Evolutionary conservation across 2,113 vertebrate genomes (phyloP).

Genomic region (Labeo catla): DNA sequence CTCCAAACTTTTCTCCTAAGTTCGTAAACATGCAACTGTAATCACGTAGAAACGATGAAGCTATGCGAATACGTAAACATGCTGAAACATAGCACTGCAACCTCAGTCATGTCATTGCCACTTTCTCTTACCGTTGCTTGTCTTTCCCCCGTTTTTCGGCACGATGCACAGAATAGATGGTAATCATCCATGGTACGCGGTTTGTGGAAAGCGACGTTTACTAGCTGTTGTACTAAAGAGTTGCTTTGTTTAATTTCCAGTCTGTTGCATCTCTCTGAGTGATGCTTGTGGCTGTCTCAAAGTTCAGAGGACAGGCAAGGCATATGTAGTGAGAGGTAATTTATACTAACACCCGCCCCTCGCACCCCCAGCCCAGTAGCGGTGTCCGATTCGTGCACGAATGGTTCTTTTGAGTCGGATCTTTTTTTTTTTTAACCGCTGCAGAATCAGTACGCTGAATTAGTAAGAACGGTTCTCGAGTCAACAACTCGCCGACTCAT

Average conservation of each 20-base stretch:
- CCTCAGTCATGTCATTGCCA: background rate
- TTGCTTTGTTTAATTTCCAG: slow-evolving; percentile 56
- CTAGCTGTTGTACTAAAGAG: background rate
- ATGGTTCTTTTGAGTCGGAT: background rate
- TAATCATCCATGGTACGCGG: slow-evolving; percentile 23
- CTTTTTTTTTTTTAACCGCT: slow-evolving; percentile 1
- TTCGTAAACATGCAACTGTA: background rate
- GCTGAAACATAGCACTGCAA: background rate
- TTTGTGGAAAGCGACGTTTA: slow-evolving; percentile 36
- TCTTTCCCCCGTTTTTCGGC: slow-evolving; percentile 54
- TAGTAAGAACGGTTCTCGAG: background rate
- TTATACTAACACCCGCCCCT: slow-evolving; percentile 64
- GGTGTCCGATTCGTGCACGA: background rate
- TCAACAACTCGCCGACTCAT: background rate
- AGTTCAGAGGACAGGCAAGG: slow-evolving; percentile 62
- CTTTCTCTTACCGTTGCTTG: slow-evolving; percentile 59
- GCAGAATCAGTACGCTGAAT: background rate
- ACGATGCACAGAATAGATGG: slow-evolving; percentile 56
- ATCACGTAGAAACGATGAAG: background rate
- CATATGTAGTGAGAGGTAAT: slow-evolving; percentile 59
- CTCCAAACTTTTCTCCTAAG: background rate
- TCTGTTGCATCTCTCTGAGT: slow-evolving; percentile 54
- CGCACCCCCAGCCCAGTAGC: slow-evolving; percentile 40
- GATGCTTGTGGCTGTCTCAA: slow-evolving; percentile 62
- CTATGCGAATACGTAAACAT: background rate